A percentile compares a stretch with the other conserved stretches of the same genome.
Conservation (phyloP, 2,113 vertebrate species). For the Corythornis madagascariensis region DNA sequence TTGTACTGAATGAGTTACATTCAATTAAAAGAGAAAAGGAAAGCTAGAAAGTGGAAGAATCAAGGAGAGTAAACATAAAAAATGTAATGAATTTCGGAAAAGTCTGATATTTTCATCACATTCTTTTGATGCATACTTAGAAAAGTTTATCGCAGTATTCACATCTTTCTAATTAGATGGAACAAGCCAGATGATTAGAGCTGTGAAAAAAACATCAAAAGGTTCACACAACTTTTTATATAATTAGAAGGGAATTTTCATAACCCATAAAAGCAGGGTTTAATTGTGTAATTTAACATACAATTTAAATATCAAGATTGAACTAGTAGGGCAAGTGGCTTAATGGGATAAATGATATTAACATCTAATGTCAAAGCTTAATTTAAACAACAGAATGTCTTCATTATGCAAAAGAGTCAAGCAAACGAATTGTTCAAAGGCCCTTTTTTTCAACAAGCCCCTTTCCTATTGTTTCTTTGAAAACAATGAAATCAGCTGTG, state of each 20-base stretch:
- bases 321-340: slow-evolving; percentile 80
- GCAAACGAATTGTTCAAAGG: slow-evolving; percentile 76
- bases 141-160: slow-evolving; percentile 65
- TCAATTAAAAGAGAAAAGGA: not conserved
- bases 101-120: slow-evolving; percentile 51
- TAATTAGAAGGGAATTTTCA: slow-evolving; percentile 74
- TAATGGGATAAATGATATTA: slow-evolving; percentile 83
- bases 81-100: slow-evolving; percentile 49
- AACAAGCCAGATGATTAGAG: slow-evolving; percentile 71
- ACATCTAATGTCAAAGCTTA: slow-evolving; percentile 83
- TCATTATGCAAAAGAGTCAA: slow-evolving; percentile 81
- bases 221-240: slow-evolving; percentile 70
- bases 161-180: slow-evolving; percentile 75
- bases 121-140: slow-evolving; percentile 64
- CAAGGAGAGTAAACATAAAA: not conserved
- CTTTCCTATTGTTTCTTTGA: slow-evolving; percentile 80
- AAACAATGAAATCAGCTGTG: slow-evolving; percentile 78
- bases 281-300: slow-evolving; percentile 80
- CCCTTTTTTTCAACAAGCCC: slow-evolving; percentile 72
- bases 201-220: slow-evolving; percentile 69
- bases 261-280: slow-evolving; percentile 75
- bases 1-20: not conserved
- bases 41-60: slow-evolving; percentile 14
- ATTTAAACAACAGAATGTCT: slow-evolving; percentile 84
- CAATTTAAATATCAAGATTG: slow-evolving; percentile 84